These are phyloP conservation scores for Hemiprocne comata DNA, from an alignment of 2,113 vertebrate species.

Conservation along the genomic window DNA sequence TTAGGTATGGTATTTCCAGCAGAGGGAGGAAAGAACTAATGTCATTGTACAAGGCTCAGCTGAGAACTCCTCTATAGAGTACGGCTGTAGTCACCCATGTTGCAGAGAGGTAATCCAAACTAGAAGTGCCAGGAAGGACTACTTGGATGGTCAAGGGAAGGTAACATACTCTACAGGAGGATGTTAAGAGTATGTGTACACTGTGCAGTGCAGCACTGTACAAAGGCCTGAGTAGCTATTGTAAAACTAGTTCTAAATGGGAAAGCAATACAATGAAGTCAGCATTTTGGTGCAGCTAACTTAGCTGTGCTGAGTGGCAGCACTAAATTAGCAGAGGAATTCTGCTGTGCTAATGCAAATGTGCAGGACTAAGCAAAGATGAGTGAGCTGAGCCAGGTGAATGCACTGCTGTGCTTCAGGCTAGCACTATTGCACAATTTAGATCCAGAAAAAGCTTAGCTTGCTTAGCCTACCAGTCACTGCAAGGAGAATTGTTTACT, in stretches of 20 bases:
- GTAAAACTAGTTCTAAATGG: not conserved
- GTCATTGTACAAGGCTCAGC: not conserved
- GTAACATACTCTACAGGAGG: not conserved
- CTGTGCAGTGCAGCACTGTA: not conserved
- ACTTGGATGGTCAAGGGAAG: not conserved
- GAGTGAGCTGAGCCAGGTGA: not conserved
- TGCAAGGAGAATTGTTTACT: not conserved
- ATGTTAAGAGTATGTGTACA: not conserved
- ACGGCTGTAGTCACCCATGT: not conserved
- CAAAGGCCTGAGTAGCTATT: not conserved
- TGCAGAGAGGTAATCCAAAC: not conserved
- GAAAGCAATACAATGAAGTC: not conserved
- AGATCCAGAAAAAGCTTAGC: not conserved
- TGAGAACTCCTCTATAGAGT: not conserved
- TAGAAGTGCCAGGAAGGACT: not conserved
- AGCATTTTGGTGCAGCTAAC: not conserved
- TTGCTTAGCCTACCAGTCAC: not conserved
- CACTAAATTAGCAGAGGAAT: not conserved
- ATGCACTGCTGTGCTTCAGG: not conserved
- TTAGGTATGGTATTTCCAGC: not conserved
- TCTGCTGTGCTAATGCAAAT: not conserved
- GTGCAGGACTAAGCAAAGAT: not conserved
- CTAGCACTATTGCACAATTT: rapidly evolving
- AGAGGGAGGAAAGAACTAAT: not conserved
- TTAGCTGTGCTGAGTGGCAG: not conserved